A percentile compares a stretch with the other conserved stretches of the same genome.
phyloP scores from a whole-genome alignment of 2,888 invertebrate species.

The Torymus tubicola region DNA sequence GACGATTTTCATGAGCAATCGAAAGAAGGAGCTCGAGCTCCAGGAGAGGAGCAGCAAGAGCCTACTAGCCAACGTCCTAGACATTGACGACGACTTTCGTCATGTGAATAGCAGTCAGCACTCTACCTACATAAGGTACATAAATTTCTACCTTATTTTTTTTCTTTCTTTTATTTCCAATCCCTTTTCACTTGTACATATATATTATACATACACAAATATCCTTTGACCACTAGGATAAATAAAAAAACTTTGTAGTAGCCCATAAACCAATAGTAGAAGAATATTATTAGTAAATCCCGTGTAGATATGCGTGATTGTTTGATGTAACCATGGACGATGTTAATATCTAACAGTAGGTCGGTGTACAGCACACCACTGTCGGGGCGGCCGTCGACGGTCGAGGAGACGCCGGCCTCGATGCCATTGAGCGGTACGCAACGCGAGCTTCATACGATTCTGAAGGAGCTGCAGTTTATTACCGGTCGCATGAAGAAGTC shows the following conservation, averaged over 20 bases:
- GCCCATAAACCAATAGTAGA: too few relatives aligned
- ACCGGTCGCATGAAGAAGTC: slow-evolving; percentile 95
- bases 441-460: slow-evolving; percentile 92
- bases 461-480: slow-evolving; percentile 95
- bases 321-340: neutral
- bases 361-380: slow-evolving; percentile 72
- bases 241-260: too few relatives aligned
- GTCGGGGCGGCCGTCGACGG: slow-evolving; percentile 83
- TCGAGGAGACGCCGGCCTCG: slow-evolving; percentile 80
- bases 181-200: too few relatives aligned
- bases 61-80: slow-evolving; percentile 94
- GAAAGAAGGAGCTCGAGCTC: slow-evolving; percentile 94
- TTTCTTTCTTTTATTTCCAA: too few relatives aligned
- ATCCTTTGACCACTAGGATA: too few relatives aligned
- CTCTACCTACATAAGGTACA: slow-evolving; percentile 68
- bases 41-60: slow-evolving; percentile 96
- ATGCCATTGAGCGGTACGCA: slow-evolving; percentile 84
- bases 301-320: neutral
- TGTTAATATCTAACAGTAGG: slow-evolving; percentile 58
- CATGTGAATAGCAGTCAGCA: slow-evolving; percentile 80
- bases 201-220: too few relatives aligned
- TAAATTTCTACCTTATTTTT: too few relatives aligned
- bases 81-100: slow-evolving; percentile 96
- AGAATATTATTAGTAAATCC: neutral
- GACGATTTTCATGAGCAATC: slow-evolving; percentile 91